A percentile compares a stretch with the other conserved stretches of the same genome.
These are phyloP conservation scores for Oceanites oceanicus DNA, from an alignment of 2,113 vertebrate species.

Conservation along the genomic window DNA sequence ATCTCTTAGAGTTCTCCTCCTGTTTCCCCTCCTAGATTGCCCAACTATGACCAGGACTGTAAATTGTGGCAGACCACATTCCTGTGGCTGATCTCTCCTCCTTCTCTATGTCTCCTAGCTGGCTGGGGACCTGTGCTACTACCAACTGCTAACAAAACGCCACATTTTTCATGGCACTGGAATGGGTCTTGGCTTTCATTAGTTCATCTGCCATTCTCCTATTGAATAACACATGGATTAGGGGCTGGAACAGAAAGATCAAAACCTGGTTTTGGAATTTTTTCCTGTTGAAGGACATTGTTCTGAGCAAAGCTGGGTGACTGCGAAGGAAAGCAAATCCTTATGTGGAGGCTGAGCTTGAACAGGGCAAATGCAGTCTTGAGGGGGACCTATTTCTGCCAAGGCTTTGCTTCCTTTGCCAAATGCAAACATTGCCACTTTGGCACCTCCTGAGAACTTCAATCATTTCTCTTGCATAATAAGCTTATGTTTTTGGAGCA, in stretches of 20 bases:
- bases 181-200: not conserved
- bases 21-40: not conserved
- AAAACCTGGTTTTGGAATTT: not conserved
- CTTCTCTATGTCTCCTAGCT: not conserved
- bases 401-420: not conserved
- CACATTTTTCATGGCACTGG: not conserved
- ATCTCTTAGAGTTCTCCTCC: not conserved
- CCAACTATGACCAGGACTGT: not conserved
- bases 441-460: not conserved
- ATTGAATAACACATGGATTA: not conserved
- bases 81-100: not conserved
- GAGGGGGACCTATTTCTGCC: not conserved
- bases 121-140: not conserved
- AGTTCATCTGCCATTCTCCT: not conserved
- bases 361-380: not conserved
- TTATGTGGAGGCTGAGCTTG: not conserved
- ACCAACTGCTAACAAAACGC: not conserved
- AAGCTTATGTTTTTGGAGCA: not conserved
- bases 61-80: not conserved
- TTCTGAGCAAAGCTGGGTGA: not conserved
- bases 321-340: not conserved
- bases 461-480: not conserved
- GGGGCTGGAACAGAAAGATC: not conserved
- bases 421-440: not conserved
- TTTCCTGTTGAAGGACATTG: not conserved